Base-by-base conservation (phyloP, 2,113 vertebrate genomes). In the Platichthys stellatus region DNA sequence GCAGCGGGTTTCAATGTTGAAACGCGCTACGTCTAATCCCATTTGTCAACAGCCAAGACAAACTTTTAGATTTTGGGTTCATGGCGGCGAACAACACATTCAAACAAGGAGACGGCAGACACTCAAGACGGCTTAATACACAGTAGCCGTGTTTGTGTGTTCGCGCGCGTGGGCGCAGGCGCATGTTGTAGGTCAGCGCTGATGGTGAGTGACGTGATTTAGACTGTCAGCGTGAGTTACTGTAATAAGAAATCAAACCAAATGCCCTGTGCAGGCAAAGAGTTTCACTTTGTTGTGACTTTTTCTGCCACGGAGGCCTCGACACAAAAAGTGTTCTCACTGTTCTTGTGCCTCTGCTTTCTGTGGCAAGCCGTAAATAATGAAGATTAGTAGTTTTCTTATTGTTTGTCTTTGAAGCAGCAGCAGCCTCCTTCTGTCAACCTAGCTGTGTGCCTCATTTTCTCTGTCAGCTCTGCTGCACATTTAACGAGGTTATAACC, bases 31-130 rank as follows among this genome's bases (percentile, higher is more conserved):
- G 76, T 86, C 88, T 90, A 70, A 89, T 91, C 87, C 77, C 63
- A 74, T 90, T 88, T 75, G 84, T 91, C 87, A 85, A 85, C 87
- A 60, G 79, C 73, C n/a, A 35, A 65, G 73, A 78, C 80, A 21
- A 26, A 3, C 70, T 76, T 38, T 38, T 18, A 5, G 51, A 74
- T 86, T 84, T 53, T 61, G 15, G 83, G 86, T 89, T 86, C 77
- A 9, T 3, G 40, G 54, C 43, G 10, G 62, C 23, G 14, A 61
- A 64, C 63, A 47, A 60, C 63, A 63, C 40, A 10, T 72, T 75
- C 74, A 81, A 67, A 83, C 73, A 13, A 13, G 43, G 15, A 72
- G 70, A 28, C 23, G 35, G 69, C 79, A 54, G 56, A 72, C 28
- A 5, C 71, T 61, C 31, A 6, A 5, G 72, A 43, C 11, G 49